Conservation (phyloP, 2,888 invertebrate genomes). For the Eristalis pertinax region DNA sequence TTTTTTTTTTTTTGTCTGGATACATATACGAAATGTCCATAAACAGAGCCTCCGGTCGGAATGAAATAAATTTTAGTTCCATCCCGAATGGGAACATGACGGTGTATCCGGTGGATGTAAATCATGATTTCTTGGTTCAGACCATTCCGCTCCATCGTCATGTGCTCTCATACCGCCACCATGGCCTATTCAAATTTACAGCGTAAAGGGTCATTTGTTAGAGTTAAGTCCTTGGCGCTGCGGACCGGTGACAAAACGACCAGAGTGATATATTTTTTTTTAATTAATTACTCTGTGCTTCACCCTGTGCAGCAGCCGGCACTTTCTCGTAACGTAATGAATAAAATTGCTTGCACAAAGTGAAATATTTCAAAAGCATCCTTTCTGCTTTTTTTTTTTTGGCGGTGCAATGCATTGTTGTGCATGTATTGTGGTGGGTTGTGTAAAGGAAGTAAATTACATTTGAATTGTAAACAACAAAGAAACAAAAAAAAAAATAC, state of each 20-base stretch:
- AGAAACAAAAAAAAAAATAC: background rate
- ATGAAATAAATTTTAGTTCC: constrained; percentile 7
- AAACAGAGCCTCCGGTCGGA: background rate
- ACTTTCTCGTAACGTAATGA: constrained; percentile 2
- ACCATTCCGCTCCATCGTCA: too few relatives aligned
- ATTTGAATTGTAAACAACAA: background rate
- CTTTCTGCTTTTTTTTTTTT: too few relatives aligned
- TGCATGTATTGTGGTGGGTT: background rate
- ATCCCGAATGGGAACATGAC: background rate
- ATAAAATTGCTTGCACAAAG: constrained; percentile 7
- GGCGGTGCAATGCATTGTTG: background rate
- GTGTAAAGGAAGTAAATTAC: background rate
- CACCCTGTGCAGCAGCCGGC: too few relatives aligned
- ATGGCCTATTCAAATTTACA: background rate
- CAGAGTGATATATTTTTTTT: constrained; percentile 3
- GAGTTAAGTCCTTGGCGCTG: constrained; percentile 1
- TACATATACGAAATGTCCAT: too few relatives aligned
- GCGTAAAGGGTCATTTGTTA: background rate
- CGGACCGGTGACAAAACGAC: background rate
- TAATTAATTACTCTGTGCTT: constrained; percentile 27
- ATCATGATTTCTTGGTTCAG: background rate
- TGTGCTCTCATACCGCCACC: too few relatives aligned
- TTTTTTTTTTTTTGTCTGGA: background rate
- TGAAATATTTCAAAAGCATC: background rate
- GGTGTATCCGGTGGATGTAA: background rate